Base-by-base conservation (phyloP, 2,797 vertebrate genomes). In the Chiroxiphia lanceolata region DNA sequence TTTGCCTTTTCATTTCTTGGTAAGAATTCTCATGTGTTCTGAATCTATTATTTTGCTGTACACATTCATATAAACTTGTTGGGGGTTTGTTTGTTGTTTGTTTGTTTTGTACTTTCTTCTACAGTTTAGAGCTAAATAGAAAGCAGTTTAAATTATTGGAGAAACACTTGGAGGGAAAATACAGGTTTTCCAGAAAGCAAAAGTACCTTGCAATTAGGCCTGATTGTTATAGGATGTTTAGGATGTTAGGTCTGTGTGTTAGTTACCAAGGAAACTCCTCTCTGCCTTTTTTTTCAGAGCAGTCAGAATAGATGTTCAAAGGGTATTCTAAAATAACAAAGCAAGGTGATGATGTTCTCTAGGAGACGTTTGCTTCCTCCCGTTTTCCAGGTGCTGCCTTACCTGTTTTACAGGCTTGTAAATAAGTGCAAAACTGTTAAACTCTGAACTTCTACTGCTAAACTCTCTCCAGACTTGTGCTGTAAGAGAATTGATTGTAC, bases 391-490 rank as follows among this genome's bases (percentile, higher is more conserved):
- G 51, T 90, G 83, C 90, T 93, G 74, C 74, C 9, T 82, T 84
- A 79, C 88, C 91, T 90, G 94, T 94, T 97, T 77, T 64, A 64
- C 83, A 89, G 83, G 74, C 85, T 89, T 83, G 63, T 68, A 83
- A 79, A 72, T 77, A 56, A 77, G 33, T 50, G 75, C 78, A 84
- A 74, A 34, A 36, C 74, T 90, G 91, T 75, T 93, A 38, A 76
- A 91, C 67, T 90, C n/a, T 67, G 51, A 31, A 53, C 51, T 87
- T 85, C 85, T 42, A 36, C 77, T 90, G 91, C 77, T 94, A 38
- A 76, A 91, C 67, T 90, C n/a, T 67, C 63, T 84, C 40, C 63
- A 74, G 83, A 42, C 33, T 42, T 77, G 65, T 36, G 70, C 89
- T 94, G 1, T 53, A 36, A 40, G 61, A 68, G 59, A 87, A 83